These are phyloP conservation scores for Gavia stellata DNA, from an alignment of 2,113 vertebrate genomes.

Conservation along the genomic window DNA sequence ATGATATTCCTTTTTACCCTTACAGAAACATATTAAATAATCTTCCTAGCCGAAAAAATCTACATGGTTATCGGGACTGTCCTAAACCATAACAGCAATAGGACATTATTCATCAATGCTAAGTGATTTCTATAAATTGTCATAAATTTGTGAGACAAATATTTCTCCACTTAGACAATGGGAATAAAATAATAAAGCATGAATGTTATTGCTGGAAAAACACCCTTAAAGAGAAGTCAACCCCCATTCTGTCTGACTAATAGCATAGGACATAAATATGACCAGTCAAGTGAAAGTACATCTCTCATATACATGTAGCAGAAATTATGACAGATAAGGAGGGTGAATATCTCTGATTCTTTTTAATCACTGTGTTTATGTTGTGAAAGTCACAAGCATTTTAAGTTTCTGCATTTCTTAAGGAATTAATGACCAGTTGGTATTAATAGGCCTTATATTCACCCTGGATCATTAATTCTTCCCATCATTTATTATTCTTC, in stretches of 20 bases:
- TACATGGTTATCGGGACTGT: not conserved
- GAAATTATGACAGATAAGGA: not conserved
- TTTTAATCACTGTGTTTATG: not conserved
- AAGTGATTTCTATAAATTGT: not conserved
- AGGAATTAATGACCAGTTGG: not conserved
- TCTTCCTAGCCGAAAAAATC: not conserved
- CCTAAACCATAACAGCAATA: not conserved
- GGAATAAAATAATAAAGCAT: not conserved
- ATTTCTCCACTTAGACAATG: not conserved
- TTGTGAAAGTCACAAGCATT: not conserved
- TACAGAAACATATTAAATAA: not conserved
- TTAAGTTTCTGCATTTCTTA: not conserved
- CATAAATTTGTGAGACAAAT: not conserved
- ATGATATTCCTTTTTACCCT: not conserved
- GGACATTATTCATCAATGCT: not conserved
- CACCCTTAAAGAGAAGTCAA: not conserved
- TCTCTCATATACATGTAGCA: not conserved
- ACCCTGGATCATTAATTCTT: not conserved
- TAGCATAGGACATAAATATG: not conserved
- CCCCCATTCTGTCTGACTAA: not conserved
- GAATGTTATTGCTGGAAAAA: not conserved
- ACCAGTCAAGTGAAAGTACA: not conserved
- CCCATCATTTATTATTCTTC: not conserved
- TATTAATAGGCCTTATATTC: not conserved
- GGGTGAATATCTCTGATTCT: not conserved